Conservation (phyloP, 2,113 vertebrate species). For the Prinia subflava region DNA sequence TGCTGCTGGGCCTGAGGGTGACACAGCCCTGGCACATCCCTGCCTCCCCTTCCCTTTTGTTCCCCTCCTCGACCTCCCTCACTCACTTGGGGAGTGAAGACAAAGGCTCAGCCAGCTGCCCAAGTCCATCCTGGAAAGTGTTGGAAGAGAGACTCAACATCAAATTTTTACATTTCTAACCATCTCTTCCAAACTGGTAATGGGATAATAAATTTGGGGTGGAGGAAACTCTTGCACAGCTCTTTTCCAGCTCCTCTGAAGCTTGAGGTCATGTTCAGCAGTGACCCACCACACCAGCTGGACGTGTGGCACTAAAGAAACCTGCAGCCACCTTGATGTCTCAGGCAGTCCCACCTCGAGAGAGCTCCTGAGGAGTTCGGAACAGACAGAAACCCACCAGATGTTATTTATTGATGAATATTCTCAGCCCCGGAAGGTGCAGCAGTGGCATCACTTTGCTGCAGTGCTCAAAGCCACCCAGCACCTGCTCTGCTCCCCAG, state of each 20-base stretch:
- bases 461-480: not conserved
- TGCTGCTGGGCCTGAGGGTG: not conserved
- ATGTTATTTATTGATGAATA: not conserved
- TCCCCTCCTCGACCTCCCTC: not conserved
- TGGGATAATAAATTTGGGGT: rapidly evolving
- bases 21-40: not conserved
- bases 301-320: not conserved
- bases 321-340: not conserved
- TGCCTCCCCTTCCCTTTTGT: not conserved
- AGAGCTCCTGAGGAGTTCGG: not conserved
- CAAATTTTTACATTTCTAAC: not conserved
- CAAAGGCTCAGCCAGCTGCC: not conserved
- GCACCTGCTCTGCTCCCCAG: rapidly evolving
- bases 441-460: not conserved
- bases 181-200: not conserved
- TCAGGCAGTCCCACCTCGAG: not conserved
- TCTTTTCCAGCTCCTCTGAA: not conserved
- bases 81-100: not conserved
- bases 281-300: not conserved
- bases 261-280: not conserved
- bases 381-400: not conserved
- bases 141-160: rapidly evolving
- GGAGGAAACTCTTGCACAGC: rapidly evolving
- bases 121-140: not conserved
- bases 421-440: not conserved